Evolutionary conservation across 2,888 invertebrate species (phyloP), one percentile per base, ranked within the genome.

Genomic region (Trypoxylon attenuatum): DNA sequence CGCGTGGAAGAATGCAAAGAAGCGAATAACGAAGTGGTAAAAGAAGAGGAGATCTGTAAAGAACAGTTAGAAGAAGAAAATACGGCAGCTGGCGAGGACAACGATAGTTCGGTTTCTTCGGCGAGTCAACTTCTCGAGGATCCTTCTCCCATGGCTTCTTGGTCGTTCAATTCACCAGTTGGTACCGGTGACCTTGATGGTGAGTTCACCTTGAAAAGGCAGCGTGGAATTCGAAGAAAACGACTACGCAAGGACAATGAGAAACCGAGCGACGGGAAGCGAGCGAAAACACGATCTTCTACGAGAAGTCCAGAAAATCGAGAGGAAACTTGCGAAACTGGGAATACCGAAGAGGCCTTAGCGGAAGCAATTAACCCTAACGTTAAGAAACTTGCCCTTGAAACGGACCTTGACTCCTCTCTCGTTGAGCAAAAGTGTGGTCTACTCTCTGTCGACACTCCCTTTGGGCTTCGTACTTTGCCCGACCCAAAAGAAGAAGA

Each of bases 91-190:
- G 69, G 76, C 0, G 46, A 62, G 8, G 84, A 84, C 62, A 87
- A 86, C 70, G 85, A 87, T 58, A 87, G 87, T 56, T 84, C 85
- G 2, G 79, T 87, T 0, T 86, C 84, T 0, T 87, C 87, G 51
- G 87, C 86, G 1, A 86, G 87, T 69, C 87, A 87, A 54, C 79
- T 87, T 0, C 53, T 87, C 19, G 87, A 87, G 51, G 82, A 87
- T 52, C 86, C 87, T 0, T 87, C 86, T 13, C 86, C 87, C 2
- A 73, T 85, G 56, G n/a, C n/a, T n/a, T 83, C 84, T 3, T 87
- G 86, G 86, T 81, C 82, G 0, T 82, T 85, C 22, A 62, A 82
- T 5, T 87, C 87, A 4, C 85, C 86, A 0, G 55, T 76, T 0
- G 75, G 79, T 38, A 55, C 77, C 0, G 75, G 79, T 38, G 85